Evolutionary conservation across 2,113 vertebrate genomes (phyloP), one percentile per base, ranked within the genome.

Genomic region (Carollia perspicillata): DNA sequence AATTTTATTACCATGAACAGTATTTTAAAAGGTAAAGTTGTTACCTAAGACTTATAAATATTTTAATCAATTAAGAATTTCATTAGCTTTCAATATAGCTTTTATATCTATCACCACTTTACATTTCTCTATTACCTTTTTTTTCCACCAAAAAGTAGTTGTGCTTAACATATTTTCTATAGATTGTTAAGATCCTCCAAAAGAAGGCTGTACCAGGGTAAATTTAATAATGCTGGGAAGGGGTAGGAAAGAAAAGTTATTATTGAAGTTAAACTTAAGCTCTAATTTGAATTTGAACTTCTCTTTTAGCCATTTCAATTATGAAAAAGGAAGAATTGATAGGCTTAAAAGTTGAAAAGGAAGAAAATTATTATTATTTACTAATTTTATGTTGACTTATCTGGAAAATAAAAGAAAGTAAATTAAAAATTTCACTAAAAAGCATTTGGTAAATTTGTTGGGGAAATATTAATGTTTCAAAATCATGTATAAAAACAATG

Each of bases 51-150:
- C 42, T 93, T 93, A 3, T 81, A 78, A 51, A 68, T 92, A 71
- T 84, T 92, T 94, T 87, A 7, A 66, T 84, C 44, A 93, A 79
- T 92, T 94, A 90, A 26, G 13, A 65, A 88, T 77, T 93, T 94
- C 35, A 44, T 44, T 95, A 47, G 3, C 3, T 96, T 96, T 94
- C 17, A 58, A 81, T 63, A 33, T 66, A 68, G 8, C 49, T 93
- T 96, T 94, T 83, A 23, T 33, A 68, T 49, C 55, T 71, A 66
- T 55, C 35, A 78, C 17, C 53, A 58, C 65, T 92, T 84, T 78
- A 47, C 10, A 4, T 96, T 92, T 80, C 20, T 85, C 35, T 47
- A 71, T 12, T n/a, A n/a, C 10, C 6, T 47, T 75, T 16, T 16
- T 51, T 96, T 87, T 44, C 33, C 44, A 84, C 26, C 4, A 40